phyloP scores from a whole-genome alignment of 1,140 invertebrate genomes.

The Lepidurus packardi region DNA sequence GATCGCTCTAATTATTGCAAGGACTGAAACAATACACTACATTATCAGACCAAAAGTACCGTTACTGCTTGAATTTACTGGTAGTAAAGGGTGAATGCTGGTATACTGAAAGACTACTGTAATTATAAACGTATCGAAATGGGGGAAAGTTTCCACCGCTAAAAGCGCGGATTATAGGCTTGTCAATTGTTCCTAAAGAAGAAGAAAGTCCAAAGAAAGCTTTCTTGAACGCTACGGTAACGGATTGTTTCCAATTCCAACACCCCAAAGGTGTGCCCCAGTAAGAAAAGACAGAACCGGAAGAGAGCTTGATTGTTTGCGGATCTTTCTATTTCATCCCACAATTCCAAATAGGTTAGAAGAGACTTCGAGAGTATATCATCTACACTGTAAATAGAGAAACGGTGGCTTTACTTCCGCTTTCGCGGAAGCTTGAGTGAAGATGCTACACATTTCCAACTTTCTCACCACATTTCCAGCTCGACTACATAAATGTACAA shows the following conservation, averaged over 20 bases:
- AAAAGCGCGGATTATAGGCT: slow-evolving; percentile 5
- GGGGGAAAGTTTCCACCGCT: neutral
- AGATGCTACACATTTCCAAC: slow-evolving; percentile 3
- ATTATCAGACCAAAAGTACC: too few species aligned
- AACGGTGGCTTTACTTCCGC: neutral
- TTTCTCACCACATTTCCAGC: neutral
- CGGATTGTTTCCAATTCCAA: neutral
- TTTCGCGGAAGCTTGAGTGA: slow-evolving; percentile 2
- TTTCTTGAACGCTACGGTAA: neutral
- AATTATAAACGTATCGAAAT: neutral
- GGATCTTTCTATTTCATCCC: neutral
- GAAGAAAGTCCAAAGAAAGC: neutral
- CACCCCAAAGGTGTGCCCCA: neutral
- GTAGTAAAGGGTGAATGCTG: too few species aligned
- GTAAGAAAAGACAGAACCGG: neutral
- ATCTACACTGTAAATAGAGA: neutral
- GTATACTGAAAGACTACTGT: neutral
- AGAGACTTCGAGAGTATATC: neutral
- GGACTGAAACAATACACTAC: too few species aligned
- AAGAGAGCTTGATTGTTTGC: neutral
- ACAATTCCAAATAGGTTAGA: neutral
- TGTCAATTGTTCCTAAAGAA: neutral
- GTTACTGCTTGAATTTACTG: too few species aligned
- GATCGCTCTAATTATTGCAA: too few species aligned
- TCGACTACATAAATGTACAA: neutral